These are phyloP conservation scores for Haplotaxodon microlepis DNA, from an alignment of 2,113 vertebrate species.

Conservation along the genomic window DNA sequence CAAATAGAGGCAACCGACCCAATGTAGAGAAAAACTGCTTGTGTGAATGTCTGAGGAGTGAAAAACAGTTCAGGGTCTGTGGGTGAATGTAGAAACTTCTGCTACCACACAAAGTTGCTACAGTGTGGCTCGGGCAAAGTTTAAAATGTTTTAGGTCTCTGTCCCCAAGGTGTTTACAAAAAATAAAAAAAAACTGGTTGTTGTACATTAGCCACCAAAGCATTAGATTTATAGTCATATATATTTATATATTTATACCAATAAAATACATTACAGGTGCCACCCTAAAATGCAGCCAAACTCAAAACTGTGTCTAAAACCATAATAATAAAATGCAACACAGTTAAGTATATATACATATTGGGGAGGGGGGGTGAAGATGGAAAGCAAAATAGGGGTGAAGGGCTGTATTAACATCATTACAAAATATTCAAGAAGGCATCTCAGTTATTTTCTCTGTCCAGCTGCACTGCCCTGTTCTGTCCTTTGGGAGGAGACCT, in stretches of 20 bases:
- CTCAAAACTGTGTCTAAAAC: constrained; percentile 87
- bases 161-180: constrained; percentile 15
- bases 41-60: neutral
- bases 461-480: constrained; percentile 30
- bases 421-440: constrained; percentile 99
- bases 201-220: constrained; percentile 50
- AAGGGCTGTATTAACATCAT: constrained; percentile 89
- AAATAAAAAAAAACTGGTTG: neutral
- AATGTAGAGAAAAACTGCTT: neutral
- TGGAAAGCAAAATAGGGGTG: constrained; percentile 19
- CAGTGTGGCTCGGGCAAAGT: constrained; percentile 24
- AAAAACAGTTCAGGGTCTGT: neutral
- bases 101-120: constrained; percentile 28
- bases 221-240: constrained; percentile 52
- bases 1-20: neutral
- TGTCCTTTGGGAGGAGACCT: constrained; percentile 19
- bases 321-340: constrained; percentile 55
- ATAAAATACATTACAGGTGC: constrained; percentile 89
- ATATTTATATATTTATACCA: constrained; percentile 57
- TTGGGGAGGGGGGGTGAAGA: constrained; percentile 13
- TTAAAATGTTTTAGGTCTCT: constrained; percentile 25
- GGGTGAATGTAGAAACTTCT: constrained; percentile 6
- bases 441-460: constrained; percentile 72
- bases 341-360: constrained; percentile 86
- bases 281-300: constrained; percentile 87